Percentiles rank a stretch among this genome's conserved stretches.
Conservation (phyloP, 2,113 vertebrate species). For the Centropus unirufus region DNA sequence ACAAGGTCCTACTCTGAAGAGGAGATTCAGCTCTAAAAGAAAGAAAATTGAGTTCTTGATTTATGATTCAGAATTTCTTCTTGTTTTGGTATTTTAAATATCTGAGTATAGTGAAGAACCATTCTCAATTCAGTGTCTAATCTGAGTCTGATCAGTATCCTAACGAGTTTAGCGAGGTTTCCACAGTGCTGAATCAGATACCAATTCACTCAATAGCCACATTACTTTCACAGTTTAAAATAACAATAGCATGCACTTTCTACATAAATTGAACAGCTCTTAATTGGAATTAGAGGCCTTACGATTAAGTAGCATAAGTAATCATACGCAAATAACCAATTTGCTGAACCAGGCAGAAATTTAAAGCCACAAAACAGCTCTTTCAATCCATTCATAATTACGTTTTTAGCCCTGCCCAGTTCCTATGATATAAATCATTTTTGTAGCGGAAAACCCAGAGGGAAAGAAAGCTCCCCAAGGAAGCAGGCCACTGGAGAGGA, state of each 20-base stretch:
- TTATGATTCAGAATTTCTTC: background rate
- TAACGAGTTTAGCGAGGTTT: background rate
- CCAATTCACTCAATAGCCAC: background rate
- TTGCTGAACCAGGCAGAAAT: background rate
- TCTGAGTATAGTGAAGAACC: background rate
- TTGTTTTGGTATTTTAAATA: background rate
- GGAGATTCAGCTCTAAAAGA: background rate
- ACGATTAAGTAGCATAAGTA: background rate
- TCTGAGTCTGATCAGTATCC: background rate
- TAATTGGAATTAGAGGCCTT: background rate
- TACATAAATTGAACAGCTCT: background rate
- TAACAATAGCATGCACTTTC: background rate
- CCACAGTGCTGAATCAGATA: background rate
- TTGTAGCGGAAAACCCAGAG: background rate
- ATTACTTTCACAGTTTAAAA: background rate
- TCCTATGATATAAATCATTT: background rate
- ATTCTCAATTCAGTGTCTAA: background rate
- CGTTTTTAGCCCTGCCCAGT: background rate
- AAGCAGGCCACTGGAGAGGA: fast-evolving
- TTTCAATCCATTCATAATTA: background rate
- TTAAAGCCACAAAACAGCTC: background rate
- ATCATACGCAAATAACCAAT: background rate
- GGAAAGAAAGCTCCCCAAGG: background rate
- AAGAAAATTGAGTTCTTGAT: background rate
- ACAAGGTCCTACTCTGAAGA: background rate